Evolutionary conservation across 2,113 vertebrate species (phyloP).

Genomic region (Callithrix jacchus): DNA sequence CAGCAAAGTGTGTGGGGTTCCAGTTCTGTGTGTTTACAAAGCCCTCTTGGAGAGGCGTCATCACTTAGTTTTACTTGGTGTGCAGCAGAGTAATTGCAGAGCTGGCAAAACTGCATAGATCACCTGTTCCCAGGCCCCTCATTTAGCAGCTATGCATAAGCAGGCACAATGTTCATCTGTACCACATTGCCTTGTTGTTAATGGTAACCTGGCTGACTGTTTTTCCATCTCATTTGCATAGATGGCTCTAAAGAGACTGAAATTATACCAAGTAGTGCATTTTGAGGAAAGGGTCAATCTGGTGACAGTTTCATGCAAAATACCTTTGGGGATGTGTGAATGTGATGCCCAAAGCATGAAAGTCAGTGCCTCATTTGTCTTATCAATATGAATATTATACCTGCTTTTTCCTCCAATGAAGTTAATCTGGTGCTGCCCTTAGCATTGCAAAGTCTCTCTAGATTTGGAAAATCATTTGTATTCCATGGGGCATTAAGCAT

Average conservation of each 20-base stretch:
- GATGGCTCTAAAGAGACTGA: not conserved
- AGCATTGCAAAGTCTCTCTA: not conserved
- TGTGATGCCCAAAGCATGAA: not conserved
- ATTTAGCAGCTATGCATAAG: not conserved
- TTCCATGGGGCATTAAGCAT: not conserved
- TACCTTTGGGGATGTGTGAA: not conserved
- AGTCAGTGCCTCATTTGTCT: not conserved
- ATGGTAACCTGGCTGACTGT: not conserved
- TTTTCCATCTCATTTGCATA: constrained; percentile 6
- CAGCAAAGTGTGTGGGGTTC: not conserved
- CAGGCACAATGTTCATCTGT: fast-evolving
- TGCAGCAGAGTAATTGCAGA: not conserved
- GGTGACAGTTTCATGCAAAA: not conserved
- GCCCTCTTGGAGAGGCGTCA: not conserved
- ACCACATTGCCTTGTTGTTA: fast-evolving
- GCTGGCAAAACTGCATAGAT: not conserved
- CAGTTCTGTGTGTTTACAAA: not conserved
- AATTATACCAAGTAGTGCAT: not conserved
- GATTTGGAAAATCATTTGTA: not conserved
- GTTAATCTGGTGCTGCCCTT: not conserved
- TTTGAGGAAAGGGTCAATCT: not conserved
- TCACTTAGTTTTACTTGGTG: not conserved
- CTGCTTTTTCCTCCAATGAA: not conserved
- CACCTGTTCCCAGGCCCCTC: not conserved
- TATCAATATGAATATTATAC: not conserved